Percentiles rank a stretch among this genome's conserved stretches.
Evolutionary conservation across 2,113 vertebrate genomes (phyloP).

Genomic region (Alces alces): DNA sequence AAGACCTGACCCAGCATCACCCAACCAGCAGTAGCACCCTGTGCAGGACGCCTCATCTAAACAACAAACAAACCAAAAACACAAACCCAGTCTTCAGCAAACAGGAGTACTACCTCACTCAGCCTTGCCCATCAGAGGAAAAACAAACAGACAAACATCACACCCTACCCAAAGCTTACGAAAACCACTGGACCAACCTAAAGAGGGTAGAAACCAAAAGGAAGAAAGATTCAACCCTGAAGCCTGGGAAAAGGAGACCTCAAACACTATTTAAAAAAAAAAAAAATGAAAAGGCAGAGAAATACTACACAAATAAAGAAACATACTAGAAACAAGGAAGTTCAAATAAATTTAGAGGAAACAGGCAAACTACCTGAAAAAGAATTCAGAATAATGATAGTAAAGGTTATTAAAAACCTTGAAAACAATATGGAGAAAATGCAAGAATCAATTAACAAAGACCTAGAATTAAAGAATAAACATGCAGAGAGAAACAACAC

Average conservation of each 20-base stretch:
- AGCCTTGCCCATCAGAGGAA: neutral
- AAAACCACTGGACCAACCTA: neutral
- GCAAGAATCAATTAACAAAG: neutral
- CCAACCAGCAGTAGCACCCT: neutral
- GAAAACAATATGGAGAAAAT: neutral
- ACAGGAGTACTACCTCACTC: neutral
- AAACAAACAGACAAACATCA: neutral
- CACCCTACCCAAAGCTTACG: neutral
- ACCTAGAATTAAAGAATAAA: neutral
- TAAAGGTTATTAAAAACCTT: neutral
- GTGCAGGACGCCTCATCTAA: neutral
- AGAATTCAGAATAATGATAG: neutral
- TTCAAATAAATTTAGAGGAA: neutral
- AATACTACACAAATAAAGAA: neutral
- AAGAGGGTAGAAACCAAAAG: neutral
- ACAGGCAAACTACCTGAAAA: neutral
- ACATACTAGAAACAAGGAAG: neutral
- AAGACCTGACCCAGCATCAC: neutral
- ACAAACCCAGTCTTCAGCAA: neutral
- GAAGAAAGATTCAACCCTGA: neutral
- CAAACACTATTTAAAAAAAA: neutral
- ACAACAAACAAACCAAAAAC: neutral
- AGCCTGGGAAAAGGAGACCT: neutral
- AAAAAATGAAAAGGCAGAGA: neutral
- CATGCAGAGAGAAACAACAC: neutral